Evolutionary conservation across 2,888 invertebrate species (phyloP).

Genomic region (Aricia artaxerxes): DNA sequence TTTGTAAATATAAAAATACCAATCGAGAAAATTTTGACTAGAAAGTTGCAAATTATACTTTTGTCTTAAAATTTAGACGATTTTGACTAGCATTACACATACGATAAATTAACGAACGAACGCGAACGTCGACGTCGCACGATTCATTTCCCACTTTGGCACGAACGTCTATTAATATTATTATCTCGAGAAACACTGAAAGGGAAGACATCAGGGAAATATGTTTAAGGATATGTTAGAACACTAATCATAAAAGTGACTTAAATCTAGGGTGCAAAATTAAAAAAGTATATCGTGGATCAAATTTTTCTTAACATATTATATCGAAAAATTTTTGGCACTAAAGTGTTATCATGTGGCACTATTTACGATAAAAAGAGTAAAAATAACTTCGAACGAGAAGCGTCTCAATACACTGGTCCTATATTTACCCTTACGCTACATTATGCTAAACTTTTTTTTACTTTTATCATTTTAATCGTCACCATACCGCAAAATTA

Average conservation of each 20-base stretch:
- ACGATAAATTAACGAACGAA: slow-evolving; percentile 52
- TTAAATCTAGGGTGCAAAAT: slow-evolving; percentile 75
- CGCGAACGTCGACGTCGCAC: slow-evolving; percentile 51
- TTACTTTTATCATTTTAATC: slow-evolving; percentile 53
- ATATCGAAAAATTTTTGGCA: slow-evolving; percentile 59
- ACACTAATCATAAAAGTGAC: slow-evolving; percentile 53
- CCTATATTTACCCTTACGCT: slow-evolving; percentile 61
- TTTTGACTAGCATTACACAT: slow-evolving; percentile 75
- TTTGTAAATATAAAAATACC: slow-evolving; percentile 53
- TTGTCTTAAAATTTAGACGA: slow-evolving; percentile 62
- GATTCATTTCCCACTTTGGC: slow-evolving; percentile 69
- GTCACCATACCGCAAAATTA: slow-evolving; percentile 71
- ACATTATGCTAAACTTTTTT: slow-evolving; percentile 53
- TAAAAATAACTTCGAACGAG: slow-evolving; percentile 54
- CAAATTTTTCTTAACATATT: slow-evolving; percentile 43
- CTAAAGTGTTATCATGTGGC: slow-evolving; percentile 62
- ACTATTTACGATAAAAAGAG: slow-evolving; percentile 53
- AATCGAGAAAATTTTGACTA: slow-evolving; percentile 76
- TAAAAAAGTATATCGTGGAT: slow-evolving; percentile 69
- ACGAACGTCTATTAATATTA: slow-evolving; percentile 62
- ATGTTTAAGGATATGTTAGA: slow-evolving; percentile 71
- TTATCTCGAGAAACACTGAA: slow-evolving; percentile 59
- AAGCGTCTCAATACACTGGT: slow-evolving; percentile 66
- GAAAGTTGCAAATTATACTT: slow-evolving; percentile 58
- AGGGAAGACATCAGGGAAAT: slow-evolving; percentile 73